Conservation (phyloP, 1,140 invertebrate genomes). For the Psix sp. region DNA sequence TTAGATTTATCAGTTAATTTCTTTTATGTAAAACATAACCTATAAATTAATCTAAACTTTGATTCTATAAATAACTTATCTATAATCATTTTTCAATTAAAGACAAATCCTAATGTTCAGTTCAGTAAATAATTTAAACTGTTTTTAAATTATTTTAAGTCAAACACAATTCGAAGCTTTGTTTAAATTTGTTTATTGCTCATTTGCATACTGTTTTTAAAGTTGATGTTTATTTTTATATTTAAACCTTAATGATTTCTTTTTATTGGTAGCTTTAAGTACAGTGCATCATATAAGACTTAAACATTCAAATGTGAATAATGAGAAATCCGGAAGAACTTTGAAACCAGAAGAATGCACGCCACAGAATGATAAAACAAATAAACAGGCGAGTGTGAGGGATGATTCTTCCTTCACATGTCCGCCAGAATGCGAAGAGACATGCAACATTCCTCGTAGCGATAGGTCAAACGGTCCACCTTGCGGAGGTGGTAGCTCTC, state of each 20-base stretch:
- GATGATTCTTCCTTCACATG: slow-evolving; percentile 27
- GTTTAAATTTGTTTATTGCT: too few species aligned
- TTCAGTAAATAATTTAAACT: too few species aligned
- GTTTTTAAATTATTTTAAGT: too few species aligned
- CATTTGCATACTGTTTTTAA: too few species aligned
- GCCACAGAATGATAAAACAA: not conserved
- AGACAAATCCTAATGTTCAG: too few species aligned
- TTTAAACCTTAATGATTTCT: too few species aligned
- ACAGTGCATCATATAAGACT: slow-evolving; percentile 6
- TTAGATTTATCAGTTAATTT: not conserved
- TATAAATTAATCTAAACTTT: too few species aligned
- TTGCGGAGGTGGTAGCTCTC: slow-evolving; percentile 10
- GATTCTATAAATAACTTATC: too few species aligned
- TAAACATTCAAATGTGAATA: slow-evolving; percentile 15
- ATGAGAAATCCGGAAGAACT: slow-evolving; percentile 9
- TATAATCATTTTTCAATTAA: too few species aligned
- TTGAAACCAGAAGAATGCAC: slow-evolving; percentile 30
- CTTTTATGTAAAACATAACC: not conserved
- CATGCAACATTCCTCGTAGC: not conserved
- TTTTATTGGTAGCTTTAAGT: slow-evolving; percentile 13
- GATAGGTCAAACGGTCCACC: slow-evolving; percentile 2
- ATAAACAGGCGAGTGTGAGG: slow-evolving; percentile 7
- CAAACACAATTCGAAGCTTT: too few species aligned
- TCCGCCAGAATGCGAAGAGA: slow-evolving; percentile 31
- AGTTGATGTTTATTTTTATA: too few species aligned